A percentile compares a stretch with the other conserved stretches of the same genome.
Evolutionary conservation across 2,888 invertebrate species (phyloP).

Genomic region (Diogma glabrata): DNA sequence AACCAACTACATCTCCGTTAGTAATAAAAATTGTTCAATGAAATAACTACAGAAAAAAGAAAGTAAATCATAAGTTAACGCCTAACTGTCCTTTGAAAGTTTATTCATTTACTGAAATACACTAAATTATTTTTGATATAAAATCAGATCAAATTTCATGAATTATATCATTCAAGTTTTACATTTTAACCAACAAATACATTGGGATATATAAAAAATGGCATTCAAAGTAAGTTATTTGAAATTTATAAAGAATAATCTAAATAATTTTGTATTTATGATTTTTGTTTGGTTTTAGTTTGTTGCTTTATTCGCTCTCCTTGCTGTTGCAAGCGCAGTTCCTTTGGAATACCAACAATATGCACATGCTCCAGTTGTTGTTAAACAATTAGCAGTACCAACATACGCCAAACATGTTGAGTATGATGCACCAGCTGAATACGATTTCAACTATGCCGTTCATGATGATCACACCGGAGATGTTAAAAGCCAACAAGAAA

Average conservation of each 20-base stretch:
- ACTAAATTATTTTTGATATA: too few relatives aligned
- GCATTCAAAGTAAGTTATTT: not conserved
- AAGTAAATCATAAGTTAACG: too few relatives aligned
- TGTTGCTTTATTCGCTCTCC: not conserved
- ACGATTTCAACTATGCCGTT: conserved; percentile 38
- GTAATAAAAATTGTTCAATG: too few relatives aligned
- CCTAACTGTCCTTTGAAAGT: too few relatives aligned
- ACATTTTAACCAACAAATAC: not conserved
- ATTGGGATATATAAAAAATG: too few relatives aligned
- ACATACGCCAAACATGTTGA: not conserved
- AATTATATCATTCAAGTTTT: not conserved
- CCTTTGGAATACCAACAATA: not conserved
- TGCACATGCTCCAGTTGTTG: not conserved
- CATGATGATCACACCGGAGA: conserved; percentile 42
- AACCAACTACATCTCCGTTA: too few relatives aligned
- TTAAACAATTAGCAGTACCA: not conserved
- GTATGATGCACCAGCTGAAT: conserved; percentile 35
- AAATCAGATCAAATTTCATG: too few relatives aligned
- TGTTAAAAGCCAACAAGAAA: conserved; percentile 40
- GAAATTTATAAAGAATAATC: too few relatives aligned
- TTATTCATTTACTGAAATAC: too few relatives aligned
- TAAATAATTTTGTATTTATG: not conserved
- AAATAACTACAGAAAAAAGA: too few relatives aligned
- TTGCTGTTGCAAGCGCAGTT: not conserved
- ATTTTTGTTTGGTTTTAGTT: not conserved